Evolutionary conservation across 2,888 invertebrate species (phyloP).

Genomic region (Catocala nupta): DNA sequence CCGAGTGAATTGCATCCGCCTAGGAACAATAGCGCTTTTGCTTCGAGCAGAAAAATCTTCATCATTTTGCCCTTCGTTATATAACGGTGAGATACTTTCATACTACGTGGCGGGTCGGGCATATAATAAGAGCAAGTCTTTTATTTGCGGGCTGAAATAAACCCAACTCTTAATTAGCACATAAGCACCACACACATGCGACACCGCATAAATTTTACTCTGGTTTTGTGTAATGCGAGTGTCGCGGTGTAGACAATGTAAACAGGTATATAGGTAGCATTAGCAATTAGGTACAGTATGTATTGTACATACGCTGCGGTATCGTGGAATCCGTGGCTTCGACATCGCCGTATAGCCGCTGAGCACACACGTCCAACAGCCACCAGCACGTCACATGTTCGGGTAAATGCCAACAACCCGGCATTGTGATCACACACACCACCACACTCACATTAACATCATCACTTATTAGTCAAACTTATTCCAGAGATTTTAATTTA

Average conservation of each 20-base stretch:
- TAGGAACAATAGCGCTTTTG: conserved; percentile 83
- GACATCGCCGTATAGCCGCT: conserved; percentile 78
- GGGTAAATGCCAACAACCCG: conserved; percentile 84
- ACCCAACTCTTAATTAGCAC: conserved; percentile 43
- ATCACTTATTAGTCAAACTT: conserved; percentile 23
- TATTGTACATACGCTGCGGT: conserved; percentile 75
- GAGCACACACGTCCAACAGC: conserved; percentile 89
- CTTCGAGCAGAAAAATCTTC: conserved; percentile 75
- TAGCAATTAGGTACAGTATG: conserved; percentile 15
- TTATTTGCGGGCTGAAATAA: conserved; percentile 35
- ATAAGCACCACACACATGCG: conserved; percentile 21
- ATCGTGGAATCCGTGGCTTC: conserved; percentile 79
- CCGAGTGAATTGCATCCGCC: conserved; percentile 85
- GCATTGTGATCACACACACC: conserved; percentile 65
- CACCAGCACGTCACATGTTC: conserved; percentile 89
- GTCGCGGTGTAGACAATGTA: conserved; percentile 18
- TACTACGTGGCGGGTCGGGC: conserved; percentile 23
- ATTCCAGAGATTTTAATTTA: neutral
- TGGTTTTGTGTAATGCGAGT: conserved; percentile 20
- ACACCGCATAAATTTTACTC: conserved; percentile 20
- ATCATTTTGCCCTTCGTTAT: conserved; percentile 77
- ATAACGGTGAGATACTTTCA: conserved; percentile 55
- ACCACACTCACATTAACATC: conserved; percentile 31
- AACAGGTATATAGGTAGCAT: conserved; percentile 1
- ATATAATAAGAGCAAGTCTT: conserved; percentile 27